phyloP scores from a whole-genome alignment of 2,888 invertebrate species.

The Pristionchus mayeri region DNA sequence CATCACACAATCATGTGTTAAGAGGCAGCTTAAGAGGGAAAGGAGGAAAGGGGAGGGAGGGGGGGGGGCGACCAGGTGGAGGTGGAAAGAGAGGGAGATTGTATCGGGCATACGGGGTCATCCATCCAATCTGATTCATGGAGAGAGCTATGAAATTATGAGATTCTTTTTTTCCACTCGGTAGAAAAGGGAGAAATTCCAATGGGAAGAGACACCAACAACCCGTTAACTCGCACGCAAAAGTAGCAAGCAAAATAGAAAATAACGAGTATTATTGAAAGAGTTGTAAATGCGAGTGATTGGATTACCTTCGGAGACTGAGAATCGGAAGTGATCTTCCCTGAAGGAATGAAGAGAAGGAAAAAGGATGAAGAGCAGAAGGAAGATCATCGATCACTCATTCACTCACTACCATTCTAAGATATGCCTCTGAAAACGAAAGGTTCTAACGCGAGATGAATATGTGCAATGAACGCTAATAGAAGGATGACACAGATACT shows the following conservation, averaged over 20 bases:
- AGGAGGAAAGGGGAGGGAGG: neutral
- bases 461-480: neutral
- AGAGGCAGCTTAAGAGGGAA: constrained; percentile 22
- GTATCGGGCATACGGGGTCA: constrained; percentile 20
- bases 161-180: neutral
- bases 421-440: too few species aligned
- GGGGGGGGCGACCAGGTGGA: neutral
- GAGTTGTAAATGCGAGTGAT: neutral
- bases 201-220: too few species aligned
- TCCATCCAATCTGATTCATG: constrained; percentile 19
- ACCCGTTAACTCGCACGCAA: too few species aligned
- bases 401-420: neutral
- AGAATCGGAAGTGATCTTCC: constrained; percentile 5
- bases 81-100: neutral
- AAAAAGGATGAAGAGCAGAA: neutral
- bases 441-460: neutral
- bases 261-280: too few species aligned
- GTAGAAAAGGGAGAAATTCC: neutral
- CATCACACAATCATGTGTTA: constrained; percentile 26
- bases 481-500: neutral
- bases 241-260: too few species aligned
- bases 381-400: neutral
- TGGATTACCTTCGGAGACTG: constrained; percentile 31
- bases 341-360: neutral
- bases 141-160: constrained; percentile 5